These are phyloP conservation scores for Rousettus madagascariensis DNA, from an alignment of 2,797 vertebrate genomes.

Conservation along the genomic window DNA sequence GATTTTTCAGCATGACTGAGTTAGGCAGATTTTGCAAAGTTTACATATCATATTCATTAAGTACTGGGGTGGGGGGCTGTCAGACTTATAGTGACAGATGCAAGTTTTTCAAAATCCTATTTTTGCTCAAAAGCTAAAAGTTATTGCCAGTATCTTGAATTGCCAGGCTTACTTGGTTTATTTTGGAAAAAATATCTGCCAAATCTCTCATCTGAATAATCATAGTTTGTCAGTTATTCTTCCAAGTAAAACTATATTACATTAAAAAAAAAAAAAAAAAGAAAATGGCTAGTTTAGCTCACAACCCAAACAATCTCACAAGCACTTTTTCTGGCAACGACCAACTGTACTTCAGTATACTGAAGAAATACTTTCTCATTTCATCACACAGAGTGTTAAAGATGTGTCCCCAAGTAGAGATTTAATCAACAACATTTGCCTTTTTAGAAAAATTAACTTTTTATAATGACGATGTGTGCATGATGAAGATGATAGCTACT, in stretches of 20 bases:
- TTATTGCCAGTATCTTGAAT: conserved; percentile 2
- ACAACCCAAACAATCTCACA: neutral
- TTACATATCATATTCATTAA: neutral
- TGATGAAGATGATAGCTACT: neutral
- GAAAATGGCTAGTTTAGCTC: neutral
- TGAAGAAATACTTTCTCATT: neutral
- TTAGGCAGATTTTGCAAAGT: conserved; percentile 15
- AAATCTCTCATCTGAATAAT: neutral
- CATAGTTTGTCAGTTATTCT: neutral
- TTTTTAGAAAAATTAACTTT: neutral
- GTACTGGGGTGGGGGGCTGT: neutral
- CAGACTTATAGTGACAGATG: neutral
- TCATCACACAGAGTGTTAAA: neutral
- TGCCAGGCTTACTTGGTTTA: neutral
- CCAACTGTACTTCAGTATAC: neutral
- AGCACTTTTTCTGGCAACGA: neutral
- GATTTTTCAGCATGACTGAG: conserved; percentile 9
- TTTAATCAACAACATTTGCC: neutral
- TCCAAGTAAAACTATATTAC: neutral
- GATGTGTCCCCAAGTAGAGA: neutral
- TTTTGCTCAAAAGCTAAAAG: neutral
- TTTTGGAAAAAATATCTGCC: neutral
- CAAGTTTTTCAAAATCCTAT: neutral
- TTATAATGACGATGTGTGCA: neutral
- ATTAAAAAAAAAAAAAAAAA: neutral